Base-by-base conservation (phyloP, 1,140 invertebrate genomes). In the Drosophila guanche region DNA sequence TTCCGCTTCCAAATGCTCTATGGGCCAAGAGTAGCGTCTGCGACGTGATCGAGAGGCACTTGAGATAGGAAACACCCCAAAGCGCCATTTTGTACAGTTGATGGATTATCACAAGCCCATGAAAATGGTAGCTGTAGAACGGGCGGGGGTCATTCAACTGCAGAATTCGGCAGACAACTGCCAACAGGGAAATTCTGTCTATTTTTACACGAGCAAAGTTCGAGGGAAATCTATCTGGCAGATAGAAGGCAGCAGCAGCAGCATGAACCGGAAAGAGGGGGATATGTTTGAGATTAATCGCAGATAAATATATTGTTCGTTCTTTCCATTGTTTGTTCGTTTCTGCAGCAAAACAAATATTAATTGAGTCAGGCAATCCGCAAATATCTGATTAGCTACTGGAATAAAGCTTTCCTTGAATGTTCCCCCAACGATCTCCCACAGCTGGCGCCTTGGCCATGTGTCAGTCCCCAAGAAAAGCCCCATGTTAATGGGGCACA, bases 211-310 rank as follows among this genome's bases (percentile, higher is more conserved):
- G 37, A 61, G n/a, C 40, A 46, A 59, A 63, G 57, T 69, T 23
- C 58, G 51, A 62, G 57, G 37, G 22, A 33, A 48, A 48, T 63
- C 33, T 46, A 20, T 33, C 48, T 40, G 25, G 51, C 51, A 51
- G 53, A 42, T 37, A 37, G 10, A 37, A 37, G 66, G 52, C 53
- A 46, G 67, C 42, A 68, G 54, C 27, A 84, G 52, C 53, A 46
- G 67, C 42, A 68, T 57, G 37, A 84, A 76, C 79, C 71, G 70
- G 80, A 85, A 85, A 47, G 56, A 47, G 67, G 62, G 74, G 60
- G 74, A 61, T 77, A 57, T 27, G 45, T 55, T 45, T 48, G 20
- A 33, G 57, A 37, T 76, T 80, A 59, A 48, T 45, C 43, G 22
- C 57, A 58, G n/a, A 58, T 56, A 61, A 68, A 23, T 69, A 41